Percentiles rank a stretch among this genome's conserved stretches.
phyloP scores from a whole-genome alignment of 2,113 vertebrate genomes.

The Calyptommatus sinebrachiatus region DNA sequence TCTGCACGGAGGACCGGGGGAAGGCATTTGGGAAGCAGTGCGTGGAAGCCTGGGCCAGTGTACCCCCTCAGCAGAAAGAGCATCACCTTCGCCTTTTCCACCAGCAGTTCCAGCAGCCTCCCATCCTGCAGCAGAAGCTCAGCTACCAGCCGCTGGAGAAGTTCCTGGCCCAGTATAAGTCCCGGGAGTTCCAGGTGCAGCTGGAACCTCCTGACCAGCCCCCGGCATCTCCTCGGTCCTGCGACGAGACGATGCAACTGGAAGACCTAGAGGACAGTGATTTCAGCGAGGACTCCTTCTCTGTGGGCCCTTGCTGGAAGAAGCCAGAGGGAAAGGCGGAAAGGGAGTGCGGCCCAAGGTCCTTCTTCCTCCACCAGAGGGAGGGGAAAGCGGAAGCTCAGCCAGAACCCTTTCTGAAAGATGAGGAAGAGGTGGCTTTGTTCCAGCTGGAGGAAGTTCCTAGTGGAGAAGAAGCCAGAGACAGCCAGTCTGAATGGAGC shows the following conservation, averaged over 20 bases:
- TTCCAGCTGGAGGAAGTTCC: slow-evolving; percentile 23
- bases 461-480: slow-evolving; percentile 27
- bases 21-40: not conserved
- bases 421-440: slow-evolving; percentile 17
- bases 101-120: slow-evolving; percentile 84
- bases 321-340: slow-evolving; percentile 24
- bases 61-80: slow-evolving; percentile 68
- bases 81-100: slow-evolving; percentile 83
- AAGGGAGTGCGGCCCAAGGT: slow-evolving; percentile 49
- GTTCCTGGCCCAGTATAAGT: slow-evolving; percentile 62
- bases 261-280: slow-evolving; percentile 78
- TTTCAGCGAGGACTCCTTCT: slow-evolving; percentile 80
- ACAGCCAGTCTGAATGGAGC: slow-evolving; percentile 51
- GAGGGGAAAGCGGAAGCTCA: slow-evolving; percentile 42
- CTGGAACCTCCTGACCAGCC: slow-evolving; percentile 18
- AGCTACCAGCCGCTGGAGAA: slow-evolving; percentile 67
- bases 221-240: slow-evolving; percentile 22
- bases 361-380: slow-evolving; percentile 74
- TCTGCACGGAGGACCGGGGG: slow-evolving; percentile 16
- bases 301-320: slow-evolving; percentile 60
- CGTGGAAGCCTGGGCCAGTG: slow-evolving; percentile 36
- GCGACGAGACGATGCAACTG: slow-evolving; percentile 52
- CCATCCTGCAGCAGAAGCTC: slow-evolving; percentile 72
- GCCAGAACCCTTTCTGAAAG: slow-evolving; percentile 52
- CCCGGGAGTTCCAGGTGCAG: slow-evolving; percentile 50